Conservation (phyloP, 2,888 invertebrate genomes). For the Conistra vaccinii region DNA sequence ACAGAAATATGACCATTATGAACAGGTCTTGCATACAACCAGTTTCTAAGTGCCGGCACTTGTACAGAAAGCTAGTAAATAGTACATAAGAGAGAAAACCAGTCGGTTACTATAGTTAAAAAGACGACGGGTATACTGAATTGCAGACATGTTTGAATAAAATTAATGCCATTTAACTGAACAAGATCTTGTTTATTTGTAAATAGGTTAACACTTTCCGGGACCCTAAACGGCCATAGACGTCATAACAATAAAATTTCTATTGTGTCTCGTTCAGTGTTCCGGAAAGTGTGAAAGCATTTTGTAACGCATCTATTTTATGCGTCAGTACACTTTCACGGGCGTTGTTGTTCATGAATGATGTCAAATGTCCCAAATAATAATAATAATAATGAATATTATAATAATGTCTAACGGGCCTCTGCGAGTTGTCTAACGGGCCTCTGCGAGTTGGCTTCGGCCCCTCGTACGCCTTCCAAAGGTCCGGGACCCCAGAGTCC, state of each 20-base stretch:
- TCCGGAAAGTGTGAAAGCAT: too few relatives aligned
- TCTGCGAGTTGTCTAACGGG: too few relatives aligned
- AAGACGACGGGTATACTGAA: neutral
- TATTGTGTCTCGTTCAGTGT: too few relatives aligned
- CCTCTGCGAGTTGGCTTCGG: too few relatives aligned
- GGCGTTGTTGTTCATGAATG: neutral
- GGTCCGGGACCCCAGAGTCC: too few relatives aligned
- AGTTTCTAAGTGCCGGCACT: slow-evolving; percentile 4
- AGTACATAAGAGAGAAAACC: slow-evolving; percentile 36
- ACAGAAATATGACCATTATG: slow-evolving; percentile 10
- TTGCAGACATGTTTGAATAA: slow-evolving; percentile 4
- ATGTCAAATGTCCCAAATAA: neutral
- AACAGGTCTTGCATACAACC: slow-evolving; percentile 23
- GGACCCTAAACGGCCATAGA: too few relatives aligned
- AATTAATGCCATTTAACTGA: neutral
- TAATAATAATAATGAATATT: neutral
- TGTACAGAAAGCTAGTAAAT: slow-evolving; percentile 37
- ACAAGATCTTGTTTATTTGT: neutral
- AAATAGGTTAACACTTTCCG: too few relatives aligned
- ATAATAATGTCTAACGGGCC: too few relatives aligned
- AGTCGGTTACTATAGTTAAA: slow-evolving; percentile 16
- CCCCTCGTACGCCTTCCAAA: too few relatives aligned
- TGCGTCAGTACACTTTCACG: neutral
- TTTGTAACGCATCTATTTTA: neutral
- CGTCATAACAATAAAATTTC: too few relatives aligned